Evolutionary conservation across 2,797 vertebrate species (phyloP).

Genomic region (Diceros bicornis): DNA sequence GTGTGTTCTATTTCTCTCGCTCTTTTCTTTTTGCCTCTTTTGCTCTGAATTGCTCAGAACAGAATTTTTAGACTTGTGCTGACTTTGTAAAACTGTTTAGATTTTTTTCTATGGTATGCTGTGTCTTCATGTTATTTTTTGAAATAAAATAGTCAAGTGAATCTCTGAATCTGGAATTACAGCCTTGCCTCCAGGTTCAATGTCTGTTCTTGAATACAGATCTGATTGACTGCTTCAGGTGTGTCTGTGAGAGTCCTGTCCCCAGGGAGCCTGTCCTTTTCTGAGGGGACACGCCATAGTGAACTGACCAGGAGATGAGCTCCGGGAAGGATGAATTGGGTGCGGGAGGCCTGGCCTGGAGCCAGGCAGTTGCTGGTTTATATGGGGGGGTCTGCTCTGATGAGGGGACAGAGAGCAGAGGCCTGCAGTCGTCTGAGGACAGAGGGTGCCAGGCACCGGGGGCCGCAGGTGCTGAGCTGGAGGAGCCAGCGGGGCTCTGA

Average conservation of each 20-base stretch:
- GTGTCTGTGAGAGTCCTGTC: not conserved
- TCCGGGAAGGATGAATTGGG: too few species aligned
- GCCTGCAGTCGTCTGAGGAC: too few species aligned
- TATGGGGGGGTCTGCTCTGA: not conserved
- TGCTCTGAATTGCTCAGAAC: not conserved
- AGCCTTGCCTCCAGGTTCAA: not conserved
- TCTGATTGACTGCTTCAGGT: slow-evolving; percentile 4
- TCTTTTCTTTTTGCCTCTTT: not conserved
- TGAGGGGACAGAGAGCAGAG: not conserved
- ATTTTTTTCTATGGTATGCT: not conserved
- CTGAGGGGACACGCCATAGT: not conserved
- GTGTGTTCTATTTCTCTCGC: not conserved
- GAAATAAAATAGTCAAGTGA: not conserved
- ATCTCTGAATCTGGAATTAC: not conserved
- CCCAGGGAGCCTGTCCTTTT: not conserved
- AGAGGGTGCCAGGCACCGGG: not conserved
- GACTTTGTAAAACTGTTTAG: not conserved
- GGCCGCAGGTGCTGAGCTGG: not conserved
- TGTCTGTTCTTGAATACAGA: not conserved
- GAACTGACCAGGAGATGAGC: too few species aligned
- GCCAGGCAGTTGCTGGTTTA: not conserved
- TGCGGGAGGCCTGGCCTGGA: not conserved
- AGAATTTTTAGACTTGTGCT: slow-evolving; percentile 12
- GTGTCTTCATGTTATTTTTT: not conserved
- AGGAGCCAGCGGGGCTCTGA: not conserved